Percentiles rank a stretch among this genome's conserved stretches.
These are phyloP conservation scores for Zoanthus sociatus DNA, from an alignment of 92 coral and sea anemone species.

Conservation along the genomic window DNA sequence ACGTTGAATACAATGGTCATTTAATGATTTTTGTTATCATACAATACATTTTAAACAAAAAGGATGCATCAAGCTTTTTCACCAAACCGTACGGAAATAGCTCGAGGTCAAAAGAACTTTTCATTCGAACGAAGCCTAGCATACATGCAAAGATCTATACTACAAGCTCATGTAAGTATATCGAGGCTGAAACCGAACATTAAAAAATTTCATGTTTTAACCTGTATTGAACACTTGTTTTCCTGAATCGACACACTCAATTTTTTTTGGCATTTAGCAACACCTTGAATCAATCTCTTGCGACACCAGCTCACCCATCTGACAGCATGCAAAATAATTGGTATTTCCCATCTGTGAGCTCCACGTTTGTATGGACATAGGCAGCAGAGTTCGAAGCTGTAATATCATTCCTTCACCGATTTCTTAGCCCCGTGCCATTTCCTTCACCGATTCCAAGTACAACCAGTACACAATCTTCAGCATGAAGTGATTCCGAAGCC, in stretches of 20 bases:
- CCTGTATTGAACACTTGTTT: background rate
- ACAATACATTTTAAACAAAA: constrained; percentile 25
- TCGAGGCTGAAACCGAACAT: constrained; percentile 12
- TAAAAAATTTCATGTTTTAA: constrained; percentile 1
- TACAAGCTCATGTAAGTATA: constrained; percentile 16
- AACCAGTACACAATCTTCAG: constrained; percentile 9
- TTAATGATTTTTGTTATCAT: constrained; percentile 33
- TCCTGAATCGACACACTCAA: constrained; percentile 12
- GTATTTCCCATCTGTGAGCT: background rate
- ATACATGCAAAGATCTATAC: background rate
- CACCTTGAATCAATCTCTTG: constrained; percentile 10
- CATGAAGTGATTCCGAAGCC: constrained; percentile 4
- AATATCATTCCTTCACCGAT: background rate
- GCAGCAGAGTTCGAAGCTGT: constrained; percentile 15
- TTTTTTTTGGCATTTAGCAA: constrained; percentile 18
- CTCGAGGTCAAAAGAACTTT: constrained; percentile 15
- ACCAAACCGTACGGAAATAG: background rate
- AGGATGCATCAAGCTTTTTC: background rate
- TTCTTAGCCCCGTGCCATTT: constrained; percentile 7
- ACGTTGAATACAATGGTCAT: constrained; percentile 33
- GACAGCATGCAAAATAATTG: background rate
- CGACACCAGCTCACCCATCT: constrained; percentile 18
- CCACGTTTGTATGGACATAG: background rate
- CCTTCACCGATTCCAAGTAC: constrained; percentile 20
- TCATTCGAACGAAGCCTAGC: no score